Conservation (phyloP, 2,113 vertebrate genomes). For the Cephalophus harveyi region DNA sequence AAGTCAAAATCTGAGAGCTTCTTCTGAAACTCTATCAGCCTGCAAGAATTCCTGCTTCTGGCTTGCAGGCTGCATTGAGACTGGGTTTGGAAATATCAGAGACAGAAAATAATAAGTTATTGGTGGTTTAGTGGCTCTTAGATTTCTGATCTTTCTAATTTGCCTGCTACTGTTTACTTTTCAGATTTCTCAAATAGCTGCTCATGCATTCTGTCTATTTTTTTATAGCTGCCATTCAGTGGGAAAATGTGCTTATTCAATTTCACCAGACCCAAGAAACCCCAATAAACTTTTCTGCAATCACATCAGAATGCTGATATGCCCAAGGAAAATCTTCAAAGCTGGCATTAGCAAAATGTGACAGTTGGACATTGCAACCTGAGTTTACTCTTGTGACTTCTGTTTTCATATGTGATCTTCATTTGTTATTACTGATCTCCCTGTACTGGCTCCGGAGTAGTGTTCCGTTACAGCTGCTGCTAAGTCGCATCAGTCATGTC, state of each 20-base stretch:
- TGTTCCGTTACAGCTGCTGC: not conserved
- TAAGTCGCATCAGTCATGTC: rapidly evolving
- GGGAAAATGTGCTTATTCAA: not conserved
- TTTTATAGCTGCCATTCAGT: not conserved
- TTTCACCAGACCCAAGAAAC: not conserved
- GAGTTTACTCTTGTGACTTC: not conserved
- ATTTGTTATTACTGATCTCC: not conserved
- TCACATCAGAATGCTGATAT: not conserved
- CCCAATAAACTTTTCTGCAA: not conserved
- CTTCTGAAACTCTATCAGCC: not conserved
- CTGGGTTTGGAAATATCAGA: not conserved
- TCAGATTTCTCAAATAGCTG: not conserved
- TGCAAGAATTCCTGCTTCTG: not conserved
- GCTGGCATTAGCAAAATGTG: not conserved
- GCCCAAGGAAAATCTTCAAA: not conserved
- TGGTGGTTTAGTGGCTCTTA: not conserved
- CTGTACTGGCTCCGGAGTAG: not conserved
- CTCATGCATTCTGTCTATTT: not conserved
- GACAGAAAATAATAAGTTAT: not conserved
- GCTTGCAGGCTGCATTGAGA: not conserved
- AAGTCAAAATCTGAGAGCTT: not conserved
- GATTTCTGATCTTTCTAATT: not conserved
- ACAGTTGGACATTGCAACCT: not conserved
- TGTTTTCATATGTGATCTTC: not conserved
- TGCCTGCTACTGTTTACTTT: not conserved